A percentile compares a stretch with the other conserved stretches of the same genome.
These are phyloP conservation scores for Prietella phreatophila DNA, from an alignment of 2,113 vertebrate species.

Conservation along the genomic window DNA sequence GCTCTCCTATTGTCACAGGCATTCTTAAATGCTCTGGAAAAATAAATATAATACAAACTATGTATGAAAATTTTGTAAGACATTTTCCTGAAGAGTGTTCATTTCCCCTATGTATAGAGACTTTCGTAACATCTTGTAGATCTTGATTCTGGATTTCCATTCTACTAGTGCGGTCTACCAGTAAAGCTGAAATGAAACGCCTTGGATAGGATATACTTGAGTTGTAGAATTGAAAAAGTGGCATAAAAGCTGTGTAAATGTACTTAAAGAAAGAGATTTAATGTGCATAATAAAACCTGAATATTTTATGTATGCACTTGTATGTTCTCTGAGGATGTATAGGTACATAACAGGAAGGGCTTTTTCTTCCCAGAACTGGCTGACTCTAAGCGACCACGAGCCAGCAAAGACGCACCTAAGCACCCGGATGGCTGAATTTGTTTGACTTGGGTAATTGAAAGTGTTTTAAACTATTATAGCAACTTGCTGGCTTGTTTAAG, in stretches of 20 bases:
- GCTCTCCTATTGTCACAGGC: too few species aligned
- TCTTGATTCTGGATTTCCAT: neutral
- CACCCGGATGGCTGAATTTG: conserved; percentile 91
- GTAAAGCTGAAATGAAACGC: neutral
- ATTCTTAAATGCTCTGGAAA: too few species aligned
- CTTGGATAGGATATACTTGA: neutral
- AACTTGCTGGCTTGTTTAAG: conserved; percentile 99
- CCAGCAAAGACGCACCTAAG: conserved; percentile 73
- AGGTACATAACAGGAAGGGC: neutral
- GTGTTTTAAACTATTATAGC: conserved; percentile 99
- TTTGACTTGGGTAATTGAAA: conserved; percentile 99
- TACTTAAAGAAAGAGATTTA: neutral
- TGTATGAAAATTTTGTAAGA: too few species aligned
- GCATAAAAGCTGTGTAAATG: neutral
- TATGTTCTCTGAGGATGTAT: neutral
- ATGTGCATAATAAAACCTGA: neutral
- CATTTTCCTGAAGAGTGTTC: too few species aligned
- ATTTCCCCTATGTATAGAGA: too few species aligned
- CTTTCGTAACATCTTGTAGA: too few species aligned
- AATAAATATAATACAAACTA: too few species aligned
- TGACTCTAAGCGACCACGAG: conserved; percentile 46
- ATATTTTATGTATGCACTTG: conserved; percentile 4
- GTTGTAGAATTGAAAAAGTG: neutral
- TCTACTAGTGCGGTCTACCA: neutral
- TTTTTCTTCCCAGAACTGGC: conserved; percentile 15